phyloP scores from a whole-genome alignment of 2,113 vertebrate genomes.

The Protobothrops mucrosquamatus region DNA sequence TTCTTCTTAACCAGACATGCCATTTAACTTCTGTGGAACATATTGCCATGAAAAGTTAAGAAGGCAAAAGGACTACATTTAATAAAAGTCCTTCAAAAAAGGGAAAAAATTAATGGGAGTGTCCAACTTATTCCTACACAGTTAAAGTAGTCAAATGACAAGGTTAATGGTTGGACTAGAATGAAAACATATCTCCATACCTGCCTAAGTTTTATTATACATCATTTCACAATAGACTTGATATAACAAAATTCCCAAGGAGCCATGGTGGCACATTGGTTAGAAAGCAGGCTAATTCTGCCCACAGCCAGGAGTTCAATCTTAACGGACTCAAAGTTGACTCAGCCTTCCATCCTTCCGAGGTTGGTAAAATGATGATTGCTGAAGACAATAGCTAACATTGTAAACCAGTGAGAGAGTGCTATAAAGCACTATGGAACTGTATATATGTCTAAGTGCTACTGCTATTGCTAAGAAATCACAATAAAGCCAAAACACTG shows the following conservation, averaged over 20 bases:
- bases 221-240: not conserved
- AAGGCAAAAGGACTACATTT: not conserved
- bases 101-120: not conserved
- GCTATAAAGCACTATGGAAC: not conserved
- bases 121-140: not conserved
- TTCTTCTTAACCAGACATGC: not conserved
- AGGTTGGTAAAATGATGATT: not conserved
- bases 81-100: not conserved
- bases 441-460: not conserved
- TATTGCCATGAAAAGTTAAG: not conserved
- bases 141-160: not conserved
- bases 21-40: not conserved
- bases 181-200: not conserved
- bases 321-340: not conserved
- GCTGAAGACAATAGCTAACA: not conserved
- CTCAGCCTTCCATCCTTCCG: not conserved
- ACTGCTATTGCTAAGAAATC: fast-evolving
- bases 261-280: not conserved
- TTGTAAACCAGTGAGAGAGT: no score
- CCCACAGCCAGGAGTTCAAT: not conserved
- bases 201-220: conserved; percentile 32
- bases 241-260: conserved; percentile 11
- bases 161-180: not conserved
- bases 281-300: not conserved
- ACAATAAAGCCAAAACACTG: not conserved